Base-by-base conservation (phyloP, 2,113 vertebrate species). In the Pterocles gutturalis region DNA sequence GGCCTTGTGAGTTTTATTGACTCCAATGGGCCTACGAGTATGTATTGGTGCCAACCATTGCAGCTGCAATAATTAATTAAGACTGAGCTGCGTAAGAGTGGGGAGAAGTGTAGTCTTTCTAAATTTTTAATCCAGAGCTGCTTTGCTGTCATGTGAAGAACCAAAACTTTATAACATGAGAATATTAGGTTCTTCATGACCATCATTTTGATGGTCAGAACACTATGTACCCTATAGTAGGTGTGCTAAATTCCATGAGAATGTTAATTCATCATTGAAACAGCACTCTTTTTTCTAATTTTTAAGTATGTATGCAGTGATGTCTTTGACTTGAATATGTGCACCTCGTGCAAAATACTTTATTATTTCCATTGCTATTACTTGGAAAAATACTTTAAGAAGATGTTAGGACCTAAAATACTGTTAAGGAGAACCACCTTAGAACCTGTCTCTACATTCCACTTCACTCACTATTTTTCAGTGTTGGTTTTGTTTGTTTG, bases 1-100 rank as follows among this genome's bases (percentile, higher is more conserved):
- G 43, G 69, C n/a, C 55, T 87, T 67, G 61, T 8, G 46, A 92
- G 31, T 64, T 90, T 92, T 94, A 53, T 41, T 91, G 69, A 87
- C 80, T 96, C 84, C 25, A 78, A 6, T 0, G 0, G 26, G 60
- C 26, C 61, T 87, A 38, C 0, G 0, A 93, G 20, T 41, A 83
- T 14, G 15, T 71, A 36, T 48, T 71, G 31, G 38, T 82, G 77
- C 87, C 87, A 94, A 96, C 24, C 53, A 78, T 6, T 75, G 61
- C 80, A 83, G 66, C 38, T 86, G 87, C 73, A 71, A 79, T 83
- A 77, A 83, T 94, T 90, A 94, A 89, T 75, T 93, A 82, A 76
- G 71, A 45, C 18, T 64, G 67, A 90, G 33, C 14, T 70, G 46
- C 43, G 46, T 51, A 66, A 70, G 22, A 78, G 11, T 31, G 43